phyloP scores from a whole-genome alignment of 2,113 vertebrate genomes.

The Menura novaehollandiae region DNA sequence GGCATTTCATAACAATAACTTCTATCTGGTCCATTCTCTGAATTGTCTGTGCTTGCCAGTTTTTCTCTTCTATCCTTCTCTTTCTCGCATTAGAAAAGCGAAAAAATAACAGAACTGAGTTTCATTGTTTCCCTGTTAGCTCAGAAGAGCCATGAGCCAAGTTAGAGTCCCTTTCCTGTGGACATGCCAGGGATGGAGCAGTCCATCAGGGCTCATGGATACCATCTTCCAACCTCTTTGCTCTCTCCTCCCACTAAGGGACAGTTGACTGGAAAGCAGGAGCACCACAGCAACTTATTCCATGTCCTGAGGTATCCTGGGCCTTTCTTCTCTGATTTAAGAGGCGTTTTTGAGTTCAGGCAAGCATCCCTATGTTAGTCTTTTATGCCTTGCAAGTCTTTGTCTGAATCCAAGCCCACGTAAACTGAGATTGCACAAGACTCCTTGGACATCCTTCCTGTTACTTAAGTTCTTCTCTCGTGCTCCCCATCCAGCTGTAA shows the following conservation, averaged over 20 bases:
- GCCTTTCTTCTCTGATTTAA: not conserved
- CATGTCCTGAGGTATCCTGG: not conserved
- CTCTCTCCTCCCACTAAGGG: not conserved
- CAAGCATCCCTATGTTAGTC: not conserved
- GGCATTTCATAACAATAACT: constrained; percentile 29
- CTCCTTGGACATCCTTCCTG: not conserved
- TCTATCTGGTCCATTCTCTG: not conserved
- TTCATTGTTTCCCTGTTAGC: constrained; percentile 30
- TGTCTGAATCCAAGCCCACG: not conserved
- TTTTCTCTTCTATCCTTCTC: not conserved
- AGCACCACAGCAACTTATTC: not conserved
- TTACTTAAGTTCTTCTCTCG: not conserved
- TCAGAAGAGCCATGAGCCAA: constrained; percentile 1
- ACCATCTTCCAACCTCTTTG: not conserved
- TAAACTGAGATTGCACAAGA: not conserved
- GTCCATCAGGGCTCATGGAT: rapidly evolving
- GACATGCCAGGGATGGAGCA: not conserved
- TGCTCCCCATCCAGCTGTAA: not conserved
- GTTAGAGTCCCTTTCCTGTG: not conserved
- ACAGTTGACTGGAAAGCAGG: not conserved
- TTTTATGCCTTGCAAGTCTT: not conserved
- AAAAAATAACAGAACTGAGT: not conserved
- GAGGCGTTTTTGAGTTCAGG: not conserved
- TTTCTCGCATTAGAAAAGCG: not conserved
- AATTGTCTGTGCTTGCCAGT: not conserved